Evolutionary conservation across 2,888 invertebrate genomes (phyloP), one percentile per base, ranked within the genome.

Genomic region (Proisotoma minuta): DNA sequence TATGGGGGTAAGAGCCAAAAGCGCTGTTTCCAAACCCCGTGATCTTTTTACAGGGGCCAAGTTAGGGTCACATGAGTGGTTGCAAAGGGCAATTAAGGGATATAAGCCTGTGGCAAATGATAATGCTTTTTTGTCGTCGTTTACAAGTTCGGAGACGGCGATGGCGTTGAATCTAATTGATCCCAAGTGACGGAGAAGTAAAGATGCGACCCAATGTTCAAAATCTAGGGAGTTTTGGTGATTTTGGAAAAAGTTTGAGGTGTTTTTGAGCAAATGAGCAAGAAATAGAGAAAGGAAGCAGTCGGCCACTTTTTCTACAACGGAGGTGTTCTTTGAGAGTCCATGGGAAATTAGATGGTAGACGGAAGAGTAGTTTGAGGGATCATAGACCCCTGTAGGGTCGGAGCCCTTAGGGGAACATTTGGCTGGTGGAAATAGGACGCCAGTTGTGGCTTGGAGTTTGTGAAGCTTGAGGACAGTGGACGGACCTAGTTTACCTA

Each of bases 31-130:
- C 8, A 63, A 47, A n/a, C 56, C 29, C 18, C 59, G 28, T 5
- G 57, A 57, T 28, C 56, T 61, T 28, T 65, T 63, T 3, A 69
- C 60, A 24, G 65, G 65, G 15, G 63, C 59, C 15, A 68, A 68
- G 50, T 69, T 72, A 0, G 72, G 69, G 56, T 61, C 59, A 50
- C 72, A 72, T 8, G 70, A 70, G 57, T 72, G 72, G 40, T 72
- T 72, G 40, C 63, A 63, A 3, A 72, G 58, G 8, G 69, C 60
- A n/a, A 72, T 28, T 5, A 69, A 27, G 0, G 68, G 65, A 34
- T 65, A 69, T 0, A 72, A 39, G 1, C 67, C 72, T 1, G 64
- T 53, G 1, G 65, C 69, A 29, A 61, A 69, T 0, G 62, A 23
- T 10, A 61, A 52, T 10, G 68, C 29, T n/a, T 8, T 59, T 1